phyloP scores from a whole-genome alignment of 2,888 invertebrate genomes.

The Drosophila atroscutellata region DNA sequence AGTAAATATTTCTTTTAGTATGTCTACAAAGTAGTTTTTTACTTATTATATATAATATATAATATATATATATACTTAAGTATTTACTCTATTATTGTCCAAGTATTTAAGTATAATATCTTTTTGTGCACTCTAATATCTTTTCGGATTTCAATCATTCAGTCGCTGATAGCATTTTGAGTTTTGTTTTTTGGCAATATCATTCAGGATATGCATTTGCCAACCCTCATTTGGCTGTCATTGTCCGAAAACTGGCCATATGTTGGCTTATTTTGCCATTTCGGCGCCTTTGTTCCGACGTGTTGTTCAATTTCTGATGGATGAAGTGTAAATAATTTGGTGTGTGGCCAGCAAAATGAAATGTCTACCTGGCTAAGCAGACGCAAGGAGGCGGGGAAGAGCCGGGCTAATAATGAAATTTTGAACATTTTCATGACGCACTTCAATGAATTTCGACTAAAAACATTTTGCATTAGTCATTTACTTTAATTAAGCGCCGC shows the following conservation, averaged over 20 bases:
- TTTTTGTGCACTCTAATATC: neutral
- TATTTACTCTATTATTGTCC: neutral
- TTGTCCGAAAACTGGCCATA: slow-evolving; percentile 40
- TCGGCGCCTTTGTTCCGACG: slow-evolving; percentile 47
- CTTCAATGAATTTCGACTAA: slow-evolving; percentile 31
- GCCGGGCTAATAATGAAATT: slow-evolving; percentile 41
- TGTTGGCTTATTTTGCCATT: slow-evolving; percentile 55
- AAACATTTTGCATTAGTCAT: slow-evolving; percentile 55
- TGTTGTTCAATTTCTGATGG: slow-evolving; percentile 47
- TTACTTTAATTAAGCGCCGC: slow-evolving; percentile 54
- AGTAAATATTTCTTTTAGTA: neutral
- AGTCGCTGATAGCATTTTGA: slow-evolving; percentile 4
- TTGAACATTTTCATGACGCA: slow-evolving; percentile 38
- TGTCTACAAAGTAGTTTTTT: neutral
- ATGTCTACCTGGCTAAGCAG: slow-evolving; percentile 36
- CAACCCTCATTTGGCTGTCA: slow-evolving; percentile 25
- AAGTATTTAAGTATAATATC: neutral
- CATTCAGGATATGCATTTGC: slow-evolving; percentile 19
- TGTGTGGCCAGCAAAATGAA: slow-evolving; percentile 45
- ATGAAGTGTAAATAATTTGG: slow-evolving; percentile 59
- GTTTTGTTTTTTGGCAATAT: slow-evolving; percentile 15
- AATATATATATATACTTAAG: neutral
- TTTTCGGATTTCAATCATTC: slow-evolving; percentile 18
- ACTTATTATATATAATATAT: neutral
- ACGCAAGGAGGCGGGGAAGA: slow-evolving; percentile 2